Evolutionary conservation across 2,797 vertebrate genomes (phyloP), one percentile per base, ranked within the genome.

Genomic region (Semotilus atromaculatus): DNA sequence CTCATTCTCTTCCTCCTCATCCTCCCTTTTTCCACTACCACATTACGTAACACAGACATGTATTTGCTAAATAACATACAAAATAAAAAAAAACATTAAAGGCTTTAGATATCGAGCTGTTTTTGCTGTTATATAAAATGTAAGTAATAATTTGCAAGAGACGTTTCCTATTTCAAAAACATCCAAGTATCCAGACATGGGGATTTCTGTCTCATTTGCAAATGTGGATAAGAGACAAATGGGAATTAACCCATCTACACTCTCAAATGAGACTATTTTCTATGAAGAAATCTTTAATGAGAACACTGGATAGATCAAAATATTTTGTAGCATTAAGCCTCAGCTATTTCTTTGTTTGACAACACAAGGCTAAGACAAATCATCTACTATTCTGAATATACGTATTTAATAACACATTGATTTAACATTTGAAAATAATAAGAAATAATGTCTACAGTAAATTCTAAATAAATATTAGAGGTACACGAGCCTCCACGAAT

Each of bases 261-360:
- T 36, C 40, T 73, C 51, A 71, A 74, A 62, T 82, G 31, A 93
- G 73, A 87, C 90, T 86, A 73, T 92, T 92, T 92, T 88, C 86
- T 83, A 66, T 67, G 64, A 88, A 93, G 92, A 89, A 94, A 93
- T 92, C 84, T 95, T 94, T 94, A 93, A 93, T 93, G 88, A 91
- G 72, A 84, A 88, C 90, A 90, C 88, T 93, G 86, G 91, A 89
- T 77, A 58, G 86, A 87, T 87, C 79, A 85, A 71, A 88, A 89
- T 86, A 88, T 51, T 79, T 84, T 85, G 76, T 89, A 62, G 80
- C 86, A 85, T 80, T 66, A 89, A 23, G 58, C 53, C 82, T 80
- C 26, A 72, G 58, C 80, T 78, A 26, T 40, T 89, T 83, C 67
- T 9, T 68, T 71, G 81, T 73, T 79, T 48, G 40, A 71, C 7